Base-by-base conservation (phyloP, 2,888 invertebrate genomes). In the Dusona sp. region DNA sequence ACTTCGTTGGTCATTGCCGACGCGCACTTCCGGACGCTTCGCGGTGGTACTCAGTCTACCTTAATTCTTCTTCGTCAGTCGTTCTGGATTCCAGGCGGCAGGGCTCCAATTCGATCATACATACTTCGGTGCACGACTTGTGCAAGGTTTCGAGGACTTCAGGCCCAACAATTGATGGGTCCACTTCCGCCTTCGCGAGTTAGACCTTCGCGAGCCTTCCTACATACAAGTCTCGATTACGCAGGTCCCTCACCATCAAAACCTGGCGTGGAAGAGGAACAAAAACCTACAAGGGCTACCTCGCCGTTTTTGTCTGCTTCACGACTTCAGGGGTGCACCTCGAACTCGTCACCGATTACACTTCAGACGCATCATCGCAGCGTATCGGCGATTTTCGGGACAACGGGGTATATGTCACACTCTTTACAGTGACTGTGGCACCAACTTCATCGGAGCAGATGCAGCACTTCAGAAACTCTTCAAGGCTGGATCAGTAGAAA, bases 161-260 rank as follows among this genome's bases (percentile, higher is more conserved):
- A 38, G 33, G 78, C 83, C 9, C 79, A 88, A 8, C 91, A 90
- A 57, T 45, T 89, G 3, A 92, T 92, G 92, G 91, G 89, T 9
- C 75, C 91, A 33, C 86, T 92, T 8, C 91, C 92, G 7, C 29
- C 81, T 0, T 54, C 83, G 38, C 75, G 88, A 6, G 85, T 87
- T 13, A 64, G 45, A 0, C 68, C 67, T 51, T 73, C 82, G 29
- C 25, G 79, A 33, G 80, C 84, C 0, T 88, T 89, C 45, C 29
- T 61, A 2, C 64, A 79, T 16, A 54, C 83, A 0, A 88, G 87
- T 8, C 67, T 89, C 0, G 84, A 89, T 48, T 89, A 89, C 36
- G 88, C 88, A 0, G 88, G 88, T 13, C 87, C 88, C 57, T 89
- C 29, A 42, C 61, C 1, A 67, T 88, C 13, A 77, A 67, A 22